A percentile compares a stretch with the other conserved stretches of the same genome.
Evolutionary conservation across 2,113 vertebrate species (phyloP).

Genomic region (Crotalus tigris): DNA sequence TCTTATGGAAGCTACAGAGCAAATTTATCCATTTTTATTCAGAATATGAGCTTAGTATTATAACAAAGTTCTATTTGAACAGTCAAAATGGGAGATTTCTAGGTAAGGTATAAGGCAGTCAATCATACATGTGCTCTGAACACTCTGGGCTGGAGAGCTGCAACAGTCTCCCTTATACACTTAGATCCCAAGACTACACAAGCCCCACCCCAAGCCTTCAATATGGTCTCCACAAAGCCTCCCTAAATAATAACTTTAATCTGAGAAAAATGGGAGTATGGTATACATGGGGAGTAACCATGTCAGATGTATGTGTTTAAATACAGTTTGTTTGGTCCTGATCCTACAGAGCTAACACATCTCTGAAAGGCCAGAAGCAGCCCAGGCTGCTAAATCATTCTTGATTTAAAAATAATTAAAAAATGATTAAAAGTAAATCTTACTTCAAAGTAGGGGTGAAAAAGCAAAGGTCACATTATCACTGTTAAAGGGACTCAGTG

Average conservation of each 20-base stretch:
- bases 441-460: constrained; percentile 64
- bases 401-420: not conserved
- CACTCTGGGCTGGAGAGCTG: constrained; percentile 62
- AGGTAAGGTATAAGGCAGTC: constrained; percentile 50
- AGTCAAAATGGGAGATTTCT: not conserved
- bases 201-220: not conserved
- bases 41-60: not conserved
- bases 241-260: not conserved
- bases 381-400: not conserved
- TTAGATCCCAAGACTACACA: constrained; percentile 42
- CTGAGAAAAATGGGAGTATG: not conserved
- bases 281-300: not conserved
- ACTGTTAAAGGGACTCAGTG: constrained; percentile 61
- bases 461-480: constrained; percentile 47
- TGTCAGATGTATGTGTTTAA: not conserved
- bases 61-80: not conserved
- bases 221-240: not conserved
- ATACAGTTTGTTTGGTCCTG: no score
- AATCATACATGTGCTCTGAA: constrained; percentile 59
- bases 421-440: constrained; percentile 3
- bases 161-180: constrained; percentile 48
- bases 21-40: not conserved
- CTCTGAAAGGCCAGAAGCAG: not conserved
- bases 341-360: no score
- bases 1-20: not conserved